Percentiles rank a stretch among this genome's conserved stretches.
phyloP scores from a whole-genome alignment of 2,888 invertebrate genomes.

The Lasius fuliginosus region DNA sequence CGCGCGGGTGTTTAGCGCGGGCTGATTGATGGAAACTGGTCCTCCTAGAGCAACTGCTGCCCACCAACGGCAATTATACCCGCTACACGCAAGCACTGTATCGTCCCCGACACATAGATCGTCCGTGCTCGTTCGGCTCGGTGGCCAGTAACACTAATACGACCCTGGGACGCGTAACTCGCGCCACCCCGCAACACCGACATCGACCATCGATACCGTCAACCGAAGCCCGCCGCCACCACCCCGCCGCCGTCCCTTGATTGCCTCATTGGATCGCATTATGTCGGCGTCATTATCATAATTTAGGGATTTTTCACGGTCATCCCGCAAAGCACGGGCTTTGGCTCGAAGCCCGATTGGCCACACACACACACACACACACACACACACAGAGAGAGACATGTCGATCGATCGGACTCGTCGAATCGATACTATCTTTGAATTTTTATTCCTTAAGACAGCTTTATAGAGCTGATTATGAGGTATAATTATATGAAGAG shows the following conservation, averaged over 20 bases:
- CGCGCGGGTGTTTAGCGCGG: constrained; percentile 81
- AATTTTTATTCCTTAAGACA: constrained; percentile 22
- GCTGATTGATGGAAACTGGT: constrained; percentile 85
- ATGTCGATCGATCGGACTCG: constrained; percentile 72
- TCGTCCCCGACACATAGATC: constrained; percentile 83
- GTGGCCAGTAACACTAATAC: constrained; percentile 84
- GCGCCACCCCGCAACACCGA: constrained; percentile 73
- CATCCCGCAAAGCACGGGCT: constrained; percentile 78
- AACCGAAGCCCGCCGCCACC: constrained; percentile 69
- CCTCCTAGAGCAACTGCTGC: constrained; percentile 82
- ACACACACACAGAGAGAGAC: constrained; percentile 67
- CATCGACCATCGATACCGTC: constrained; percentile 80
- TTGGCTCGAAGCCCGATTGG: constrained; percentile 79
- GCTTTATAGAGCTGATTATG: background rate
- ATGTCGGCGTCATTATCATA: constrained; percentile 86
- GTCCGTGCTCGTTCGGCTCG: constrained; percentile 78
- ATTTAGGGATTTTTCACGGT: constrained; percentile 84
- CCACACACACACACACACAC: no score
- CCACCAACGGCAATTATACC: constrained; percentile 84
- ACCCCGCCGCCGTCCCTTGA: constrained; percentile 81
- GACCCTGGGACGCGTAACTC: constrained; percentile 83
- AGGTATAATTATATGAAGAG: background rate
- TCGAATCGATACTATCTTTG: constrained; percentile 48
- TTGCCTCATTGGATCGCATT: constrained; percentile 86
- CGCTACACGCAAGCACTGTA: constrained; percentile 79